A percentile compares a stretch with the other conserved stretches of the same genome.
Evolutionary conservation across 2,888 invertebrate genomes (phyloP).

Genomic region (Leptopilina drosophilae): DNA sequence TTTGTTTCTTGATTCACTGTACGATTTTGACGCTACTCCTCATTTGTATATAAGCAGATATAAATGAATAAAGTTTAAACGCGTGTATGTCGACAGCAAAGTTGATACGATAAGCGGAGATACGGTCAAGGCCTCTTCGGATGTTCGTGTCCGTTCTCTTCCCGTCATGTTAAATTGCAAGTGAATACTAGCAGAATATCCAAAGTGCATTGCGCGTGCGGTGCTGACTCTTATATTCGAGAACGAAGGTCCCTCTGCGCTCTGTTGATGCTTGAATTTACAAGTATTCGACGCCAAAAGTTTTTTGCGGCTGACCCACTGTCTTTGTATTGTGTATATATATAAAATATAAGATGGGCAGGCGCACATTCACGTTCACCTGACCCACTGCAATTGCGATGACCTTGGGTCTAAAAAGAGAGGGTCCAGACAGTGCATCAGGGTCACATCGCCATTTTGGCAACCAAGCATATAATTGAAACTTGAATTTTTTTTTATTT

Average conservation of each 20-base stretch:
- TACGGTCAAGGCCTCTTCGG: constrained; percentile 76
- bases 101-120: constrained; percentile 75
- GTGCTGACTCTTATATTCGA: constrained; percentile 9
- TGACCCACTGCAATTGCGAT: constrained; percentile 56
- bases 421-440: constrained; percentile 52
- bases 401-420: constrained; percentile 56
- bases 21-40: neutral
- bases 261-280: constrained; percentile 8
- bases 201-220: constrained; percentile 46
- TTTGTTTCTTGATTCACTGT: neutral
- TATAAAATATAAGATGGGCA: too few relatives aligned
- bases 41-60: neutral
- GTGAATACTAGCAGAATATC: constrained; percentile 54
- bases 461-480: constrained; percentile 44
- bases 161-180: constrained; percentile 68
- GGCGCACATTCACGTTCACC: constrained; percentile 52
- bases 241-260: constrained; percentile 13
- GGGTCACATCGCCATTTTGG: constrained; percentile 60
- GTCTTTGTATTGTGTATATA: constrained; percentile 42
- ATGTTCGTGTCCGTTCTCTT: constrained; percentile 76
- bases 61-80: constrained; percentile 25
- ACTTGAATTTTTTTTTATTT: constrained; percentile 52
- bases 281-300: constrained; percentile 3
- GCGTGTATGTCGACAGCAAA: constrained; percentile 59
- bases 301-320: constrained; percentile 51